A percentile compares a stretch with the other conserved stretches of the same genome.
These are phyloP conservation scores for Drosophila mimetica DNA, from an alignment of 2,888 invertebrate genomes.

Conservation along the genomic window DNA sequence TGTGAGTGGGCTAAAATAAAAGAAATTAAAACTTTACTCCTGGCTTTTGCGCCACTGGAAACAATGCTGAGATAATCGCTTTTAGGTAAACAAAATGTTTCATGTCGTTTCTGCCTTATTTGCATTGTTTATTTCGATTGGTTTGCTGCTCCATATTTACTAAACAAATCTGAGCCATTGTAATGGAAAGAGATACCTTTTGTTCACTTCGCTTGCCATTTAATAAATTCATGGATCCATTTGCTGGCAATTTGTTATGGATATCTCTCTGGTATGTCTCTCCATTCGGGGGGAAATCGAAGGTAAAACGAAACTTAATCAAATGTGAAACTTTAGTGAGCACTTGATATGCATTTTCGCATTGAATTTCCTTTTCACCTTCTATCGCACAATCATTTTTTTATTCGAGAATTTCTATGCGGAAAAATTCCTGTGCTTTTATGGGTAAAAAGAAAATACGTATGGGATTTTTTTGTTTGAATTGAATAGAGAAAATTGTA, in stretches of 20 bases:
- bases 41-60: neutral
- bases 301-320: constrained; percentile 14
- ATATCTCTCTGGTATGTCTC: constrained; percentile 24
- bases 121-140: neutral
- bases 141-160: neutral
- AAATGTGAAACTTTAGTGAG: constrained; percentile 29
- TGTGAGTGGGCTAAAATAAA: constrained; percentile 29
- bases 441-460: neutral
- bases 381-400: constrained; percentile 4
- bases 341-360: constrained; percentile 20
- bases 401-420: neutral
- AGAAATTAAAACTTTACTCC: constrained; percentile 12
- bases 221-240: constrained; percentile 22
- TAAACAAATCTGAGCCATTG: neutral
- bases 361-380: constrained; percentile 19
- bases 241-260: constrained; percentile 38
- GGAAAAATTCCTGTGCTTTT: neutral
- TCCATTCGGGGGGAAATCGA: constrained; percentile 3
- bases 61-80: constrained; percentile 21
- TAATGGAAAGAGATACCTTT: constrained; percentile 7
- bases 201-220: constrained; percentile 27
- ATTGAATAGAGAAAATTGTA: neutral
- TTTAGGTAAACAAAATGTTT: constrained; percentile 2
- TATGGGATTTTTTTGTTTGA: neutral
- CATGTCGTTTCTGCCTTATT: neutral